Percentiles rank a stretch among this genome's conserved stretches.
phyloP scores from a whole-genome alignment of 1,140 invertebrate genomes.

The Delia radicum region DNA sequence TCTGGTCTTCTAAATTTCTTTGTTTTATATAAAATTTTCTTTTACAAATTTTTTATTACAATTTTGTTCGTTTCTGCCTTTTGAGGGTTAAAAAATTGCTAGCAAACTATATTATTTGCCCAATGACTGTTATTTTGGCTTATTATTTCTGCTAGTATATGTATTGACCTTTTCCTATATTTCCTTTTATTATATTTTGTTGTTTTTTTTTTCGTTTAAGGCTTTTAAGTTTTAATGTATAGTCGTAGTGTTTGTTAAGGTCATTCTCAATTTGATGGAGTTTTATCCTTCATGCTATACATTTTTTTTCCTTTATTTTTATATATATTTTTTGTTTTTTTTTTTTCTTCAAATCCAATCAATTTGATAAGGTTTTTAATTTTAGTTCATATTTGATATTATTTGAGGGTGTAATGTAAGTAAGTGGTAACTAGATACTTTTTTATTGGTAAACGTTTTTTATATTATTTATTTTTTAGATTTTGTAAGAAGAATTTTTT shows the following conservation, averaged over 20 bases:
- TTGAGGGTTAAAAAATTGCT: no score
- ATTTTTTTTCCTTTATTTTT: not conserved
- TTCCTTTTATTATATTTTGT: not conserved
- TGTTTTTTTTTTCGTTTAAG: not conserved
- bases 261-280: not conserved
- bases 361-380: constrained; percentile 22
- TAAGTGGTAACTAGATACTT: not conserved
- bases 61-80: no score
- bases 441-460: not conserved
- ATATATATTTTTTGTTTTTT: not conserved
- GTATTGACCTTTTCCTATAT: constrained; percentile 6
- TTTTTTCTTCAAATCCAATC: constrained; percentile 4
- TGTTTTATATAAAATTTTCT: no score
- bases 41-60: no score
- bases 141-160: not conserved
- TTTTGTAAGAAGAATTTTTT: not conserved
- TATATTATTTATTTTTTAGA: not conserved
- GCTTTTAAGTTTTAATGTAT: constrained; percentile 17
- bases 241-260: not conserved
- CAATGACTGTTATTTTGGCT: not conserved
- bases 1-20: no score
- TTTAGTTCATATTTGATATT: not conserved
- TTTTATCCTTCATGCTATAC: not conserved
- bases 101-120: no score
- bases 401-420: not conserved